Evolutionary conservation across 2,113 vertebrate species (phyloP).

Genomic region (Alethe diademata): DNA sequence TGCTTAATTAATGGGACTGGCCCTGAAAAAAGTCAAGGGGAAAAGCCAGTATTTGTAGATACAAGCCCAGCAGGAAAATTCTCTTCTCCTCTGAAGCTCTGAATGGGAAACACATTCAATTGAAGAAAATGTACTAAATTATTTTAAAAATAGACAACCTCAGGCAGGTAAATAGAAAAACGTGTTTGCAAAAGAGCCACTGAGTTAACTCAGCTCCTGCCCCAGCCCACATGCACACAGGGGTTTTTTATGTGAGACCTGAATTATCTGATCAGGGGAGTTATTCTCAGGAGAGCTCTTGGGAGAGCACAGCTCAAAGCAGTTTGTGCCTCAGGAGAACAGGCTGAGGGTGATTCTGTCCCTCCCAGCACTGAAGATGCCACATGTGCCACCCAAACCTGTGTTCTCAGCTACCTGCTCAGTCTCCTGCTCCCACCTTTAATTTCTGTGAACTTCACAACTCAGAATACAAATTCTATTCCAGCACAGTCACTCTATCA

Average conservation of each 20-base stretch:
- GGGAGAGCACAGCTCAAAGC: neutral
- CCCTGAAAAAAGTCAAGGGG: neutral
- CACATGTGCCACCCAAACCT: neutral
- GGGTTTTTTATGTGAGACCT: neutral
- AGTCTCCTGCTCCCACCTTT: neutral
- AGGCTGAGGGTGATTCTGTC: neutral
- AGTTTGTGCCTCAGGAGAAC: neutral
- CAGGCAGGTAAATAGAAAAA: neutral
- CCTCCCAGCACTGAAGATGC: neutral
- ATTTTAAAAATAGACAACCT: neutral
- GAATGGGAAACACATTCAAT: neutral
- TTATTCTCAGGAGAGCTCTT: neutral
- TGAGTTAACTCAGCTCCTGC: neutral
- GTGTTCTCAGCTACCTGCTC: neutral
- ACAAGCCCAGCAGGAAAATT: neutral
- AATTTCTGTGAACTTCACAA: neutral
- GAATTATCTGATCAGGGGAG: neutral
- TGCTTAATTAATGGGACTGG: neutral
- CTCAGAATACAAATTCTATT: neutral
- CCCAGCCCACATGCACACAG: fast-evolving
- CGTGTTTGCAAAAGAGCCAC: neutral
- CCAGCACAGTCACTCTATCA: neutral
- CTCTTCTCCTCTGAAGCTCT: neutral
- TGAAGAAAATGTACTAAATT: neutral
- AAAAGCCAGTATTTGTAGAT: neutral